A percentile compares a stretch with the other conserved stretches of the same genome.
These are phyloP conservation scores for Plebejus anna DNA, from an alignment of 2,888 invertebrate genomes.

Conservation along the genomic window DNA sequence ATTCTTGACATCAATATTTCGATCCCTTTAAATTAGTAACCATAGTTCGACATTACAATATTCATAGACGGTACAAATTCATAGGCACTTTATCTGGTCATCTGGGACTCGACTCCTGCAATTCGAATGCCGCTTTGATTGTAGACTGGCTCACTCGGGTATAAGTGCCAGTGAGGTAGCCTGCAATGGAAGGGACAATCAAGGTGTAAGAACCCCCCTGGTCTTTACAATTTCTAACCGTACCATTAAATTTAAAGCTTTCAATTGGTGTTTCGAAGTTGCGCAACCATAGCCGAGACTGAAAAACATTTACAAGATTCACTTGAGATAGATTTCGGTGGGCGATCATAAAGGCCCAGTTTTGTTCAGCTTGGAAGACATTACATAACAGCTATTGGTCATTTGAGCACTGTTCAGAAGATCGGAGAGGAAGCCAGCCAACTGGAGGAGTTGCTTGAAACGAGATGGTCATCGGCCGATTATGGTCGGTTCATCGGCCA, in stretches of 20 bases:
- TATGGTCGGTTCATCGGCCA: conserved; percentile 92
- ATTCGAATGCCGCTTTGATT: background rate
- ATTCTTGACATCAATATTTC: background rate
- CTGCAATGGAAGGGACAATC: background rate
- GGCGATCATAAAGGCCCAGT: conserved; percentile 20
- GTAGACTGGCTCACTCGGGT: background rate
- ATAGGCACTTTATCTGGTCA: conserved; percentile 20
- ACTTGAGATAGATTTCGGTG: background rate
- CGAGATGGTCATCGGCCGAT: conserved; percentile 82
- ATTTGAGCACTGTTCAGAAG: conserved; percentile 76
- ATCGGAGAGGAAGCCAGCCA: conserved; percentile 57
- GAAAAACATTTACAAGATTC: background rate
- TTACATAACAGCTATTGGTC: conserved; percentile 65
- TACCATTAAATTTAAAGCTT: conserved; percentile 16
- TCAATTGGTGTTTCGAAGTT: background rate
- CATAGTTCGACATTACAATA: background rate
- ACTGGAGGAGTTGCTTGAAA: conserved; percentile 47
- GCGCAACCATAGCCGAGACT: background rate
- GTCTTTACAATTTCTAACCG: conserved; percentile 9
- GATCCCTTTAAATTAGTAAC: background rate
- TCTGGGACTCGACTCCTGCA: background rate
- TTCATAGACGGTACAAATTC: conserved; percentile 16
- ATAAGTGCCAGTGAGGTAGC: background rate
- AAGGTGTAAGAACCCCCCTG: background rate
- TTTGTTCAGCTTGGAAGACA: conserved; percentile 57